These are phyloP conservation scores for Cathartes aura DNA, from an alignment of 2,113 vertebrate species.

Conservation along the genomic window DNA sequence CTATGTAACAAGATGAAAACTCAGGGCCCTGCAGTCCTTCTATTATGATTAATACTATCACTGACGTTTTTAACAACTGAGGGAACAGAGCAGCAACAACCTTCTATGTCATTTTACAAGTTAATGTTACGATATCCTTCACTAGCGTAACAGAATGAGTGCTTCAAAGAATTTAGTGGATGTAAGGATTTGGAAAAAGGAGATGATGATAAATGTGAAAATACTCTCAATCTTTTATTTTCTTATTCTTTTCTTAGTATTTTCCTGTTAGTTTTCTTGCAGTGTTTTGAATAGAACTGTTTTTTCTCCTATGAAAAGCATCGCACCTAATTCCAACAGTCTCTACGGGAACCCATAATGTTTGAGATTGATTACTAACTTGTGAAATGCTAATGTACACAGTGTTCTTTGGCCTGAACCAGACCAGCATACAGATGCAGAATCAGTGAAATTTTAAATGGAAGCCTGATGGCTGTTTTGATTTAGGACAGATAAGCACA, in stretches of 20 bases:
- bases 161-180: background rate
- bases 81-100: background rate
- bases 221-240: background rate
- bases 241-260: background rate
- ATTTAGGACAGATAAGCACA: constrained; percentile 6
- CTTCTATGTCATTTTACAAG: background rate
- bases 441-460: constrained; percentile 15
- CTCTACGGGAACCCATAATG: background rate
- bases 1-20: background rate
- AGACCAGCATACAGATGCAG: background rate
- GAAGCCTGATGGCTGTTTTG: background rate
- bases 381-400: background rate
- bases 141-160: background rate
- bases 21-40: background rate
- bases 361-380: background rate
- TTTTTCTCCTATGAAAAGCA: background rate
- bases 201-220: background rate
- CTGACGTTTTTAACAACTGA: background rate
- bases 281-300: background rate
- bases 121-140: background rate
- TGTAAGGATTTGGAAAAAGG: background rate
- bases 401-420: background rate
- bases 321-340: background rate
- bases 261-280: background rate
- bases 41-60: background rate